Percentiles rank a stretch among this genome's conserved stretches.
Evolutionary conservation across 2,888 invertebrate species (phyloP).

Genomic region (Frankliniella intonsa): DNA sequence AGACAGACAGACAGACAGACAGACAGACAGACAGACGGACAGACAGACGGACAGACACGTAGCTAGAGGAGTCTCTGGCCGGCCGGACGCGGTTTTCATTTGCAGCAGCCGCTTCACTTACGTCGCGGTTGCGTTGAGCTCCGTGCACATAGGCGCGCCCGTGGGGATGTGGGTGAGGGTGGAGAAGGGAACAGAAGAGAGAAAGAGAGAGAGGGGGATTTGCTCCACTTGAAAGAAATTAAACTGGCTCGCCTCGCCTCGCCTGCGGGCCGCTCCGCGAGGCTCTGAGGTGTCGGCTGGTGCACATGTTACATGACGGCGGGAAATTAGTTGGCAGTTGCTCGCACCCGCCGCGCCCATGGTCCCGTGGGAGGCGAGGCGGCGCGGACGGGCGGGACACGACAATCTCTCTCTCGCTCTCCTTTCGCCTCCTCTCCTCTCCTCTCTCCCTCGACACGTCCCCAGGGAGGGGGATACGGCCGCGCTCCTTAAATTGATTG

Average conservation of each 20-base stretch:
- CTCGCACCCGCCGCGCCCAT: not conserved
- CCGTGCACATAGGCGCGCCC: no score
- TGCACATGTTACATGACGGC: constrained; percentile 18
- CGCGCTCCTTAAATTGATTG: constrained; percentile 16
- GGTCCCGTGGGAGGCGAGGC: not conserved
- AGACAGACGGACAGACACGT: no score
- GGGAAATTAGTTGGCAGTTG: constrained; percentile 20
- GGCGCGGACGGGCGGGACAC: no score
- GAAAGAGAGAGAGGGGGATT: not conserved
- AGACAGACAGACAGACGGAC: no score
- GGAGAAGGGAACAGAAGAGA: no score
- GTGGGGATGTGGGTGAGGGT: no score
- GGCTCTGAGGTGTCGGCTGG: constrained; percentile 6
- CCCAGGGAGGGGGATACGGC: not conserved
- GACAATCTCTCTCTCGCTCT: no score
- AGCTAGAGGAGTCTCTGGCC: no score
- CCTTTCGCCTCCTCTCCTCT: not conserved
- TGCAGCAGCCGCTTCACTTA: not conserved
- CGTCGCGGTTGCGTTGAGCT: not conserved
- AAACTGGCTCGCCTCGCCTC: no score
- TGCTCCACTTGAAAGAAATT: constrained; percentile 24
- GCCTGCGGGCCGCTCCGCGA: constrained; percentile 1
- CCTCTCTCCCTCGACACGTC: not conserved
- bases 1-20: no score
- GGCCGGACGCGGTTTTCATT: no score